Evolutionary conservation across 2,888 invertebrate genomes (phyloP).

Genomic region (Catocala nupta): DNA sequence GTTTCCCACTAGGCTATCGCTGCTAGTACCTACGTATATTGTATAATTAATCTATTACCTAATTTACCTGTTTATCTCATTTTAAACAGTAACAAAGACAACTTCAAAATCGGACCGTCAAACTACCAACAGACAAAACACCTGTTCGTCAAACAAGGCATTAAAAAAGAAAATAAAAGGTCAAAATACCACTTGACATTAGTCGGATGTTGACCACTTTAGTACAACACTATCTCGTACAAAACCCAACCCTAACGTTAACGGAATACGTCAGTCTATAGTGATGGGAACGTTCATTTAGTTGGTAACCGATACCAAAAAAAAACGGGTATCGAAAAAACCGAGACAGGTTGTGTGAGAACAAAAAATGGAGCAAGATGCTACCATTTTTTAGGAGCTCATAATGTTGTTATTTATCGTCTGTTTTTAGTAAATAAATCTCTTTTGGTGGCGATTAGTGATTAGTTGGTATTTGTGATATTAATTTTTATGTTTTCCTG

Average conservation of each 20-base stretch:
- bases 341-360: conserved; percentile 63
- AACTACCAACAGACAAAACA: conserved; percentile 53
- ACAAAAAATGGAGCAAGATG: conserved; percentile 66
- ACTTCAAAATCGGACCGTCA: conserved; percentile 29
- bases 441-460: conserved; percentile 28
- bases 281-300: conserved; percentile 27
- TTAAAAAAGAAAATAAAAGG: conserved; percentile 47
- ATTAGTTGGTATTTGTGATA: conserved; percentile 29
- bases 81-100: conserved; percentile 16
- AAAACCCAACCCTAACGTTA: conserved; percentile 32
- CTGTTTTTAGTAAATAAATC: conserved; percentile 48
- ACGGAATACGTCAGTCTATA: conserved; percentile 33
- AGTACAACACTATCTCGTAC: conserved; percentile 21
- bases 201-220: conserved; percentile 34
- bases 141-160: conserved; percentile 57
- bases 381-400: conserved; percentile 55
- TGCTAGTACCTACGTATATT: no score
- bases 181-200: conserved; percentile 59
- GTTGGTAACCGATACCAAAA: conserved; percentile 43
- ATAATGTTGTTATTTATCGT: conserved; percentile 59
- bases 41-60: neutral
- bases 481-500: conserved; percentile 21
- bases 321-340: conserved; percentile 54
- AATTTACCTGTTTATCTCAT: conserved; percentile 12
- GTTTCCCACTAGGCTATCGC: no score